Conservation (phyloP, 30 jellyfish, hydroid and myxozoan species). For the Aurelia aurita complex sp. Pacific region DNA sequence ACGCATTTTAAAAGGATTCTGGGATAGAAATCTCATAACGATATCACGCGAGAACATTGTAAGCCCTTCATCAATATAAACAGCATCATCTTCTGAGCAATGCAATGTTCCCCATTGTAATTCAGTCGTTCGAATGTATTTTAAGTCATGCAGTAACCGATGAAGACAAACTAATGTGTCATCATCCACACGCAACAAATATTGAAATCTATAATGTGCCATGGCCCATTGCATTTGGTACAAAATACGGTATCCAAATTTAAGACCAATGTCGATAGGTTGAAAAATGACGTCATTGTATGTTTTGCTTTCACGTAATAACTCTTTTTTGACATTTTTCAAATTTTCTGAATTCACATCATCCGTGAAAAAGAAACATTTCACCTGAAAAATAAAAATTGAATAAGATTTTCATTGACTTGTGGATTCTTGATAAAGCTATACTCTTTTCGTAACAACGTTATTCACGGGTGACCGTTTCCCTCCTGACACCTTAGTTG, state of each 20-base stretch:
- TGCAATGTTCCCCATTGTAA: conserved; percentile 75
- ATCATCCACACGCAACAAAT: conserved; percentile 77
- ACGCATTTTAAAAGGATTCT: conserved; percentile 72
- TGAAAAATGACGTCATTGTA: conserved; percentile 62
- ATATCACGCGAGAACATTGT: conserved; percentile 76
- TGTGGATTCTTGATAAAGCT: too few species aligned
- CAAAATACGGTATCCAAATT: conserved; percentile 72
- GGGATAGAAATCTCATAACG: conserved; percentile 68
- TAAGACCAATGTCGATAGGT: conserved; percentile 69
- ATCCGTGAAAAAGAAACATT: conserved; percentile 78
- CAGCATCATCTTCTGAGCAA: conserved; percentile 31
- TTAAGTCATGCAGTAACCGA: conserved; percentile 60
- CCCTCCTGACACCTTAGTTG: too few species aligned
- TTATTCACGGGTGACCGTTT: too few species aligned
- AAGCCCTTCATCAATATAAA: conserved; percentile 76
- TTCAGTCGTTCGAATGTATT: conserved; percentile 21
- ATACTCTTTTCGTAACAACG: too few species aligned
- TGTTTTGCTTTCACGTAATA: conserved; percentile 35
- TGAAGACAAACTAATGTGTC: conserved; percentile 68
- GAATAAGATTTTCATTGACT: neutral
- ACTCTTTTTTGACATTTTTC: conserved; percentile 5
- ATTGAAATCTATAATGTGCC: conserved; percentile 60
- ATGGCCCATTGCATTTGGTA: conserved; percentile 82
- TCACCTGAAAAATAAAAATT: conserved; percentile 40
- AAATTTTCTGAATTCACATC: conserved; percentile 36